Base-by-base conservation (phyloP, 2,888 invertebrate genomes). In the Bugula neritina region DNA sequence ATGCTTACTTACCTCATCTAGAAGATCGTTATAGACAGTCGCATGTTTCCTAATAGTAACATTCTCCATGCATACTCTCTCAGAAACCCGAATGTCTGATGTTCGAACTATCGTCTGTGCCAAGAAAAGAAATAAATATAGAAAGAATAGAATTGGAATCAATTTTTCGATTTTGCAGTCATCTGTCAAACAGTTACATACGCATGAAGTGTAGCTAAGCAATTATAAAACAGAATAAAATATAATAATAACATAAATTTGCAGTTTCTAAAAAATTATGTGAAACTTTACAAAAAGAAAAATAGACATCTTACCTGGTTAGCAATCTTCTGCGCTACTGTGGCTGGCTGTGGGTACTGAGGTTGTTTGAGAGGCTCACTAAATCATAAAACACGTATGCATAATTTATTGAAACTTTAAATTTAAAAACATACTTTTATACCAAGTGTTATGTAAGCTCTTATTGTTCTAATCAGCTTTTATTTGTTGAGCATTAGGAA, bases 1-100 rank as follows among this genome's bases (percentile, higher is more conserved):
- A n/a, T n/a, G n/a, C n/a, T n/a, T n/a, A n/a, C n/a, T n/a, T 74
- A 83, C 83, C 79, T 84, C 83, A 71, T 80, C 82, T 17, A 78
- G 73, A 1, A 84, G 79, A 72, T 84, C 83, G 76, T 84, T 84
- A 76, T 82, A 84, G 69, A 84, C 81, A 1, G 84, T 80, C 23
- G 77, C 74, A 72, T 78, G 78, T 71, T 79, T 77, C 54, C 78
- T 75, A 0, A 84, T 76, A 0, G 81, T 82, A 43, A 83, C 78
- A 21, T 82, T 80, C 5, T 81, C 81, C 76, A 82, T 78, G 74
- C 83, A 81, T 1, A 82, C 79, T 69, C 83, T 74, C 74, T 83
- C 83, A 21, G 84, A 82, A 27, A 83, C 80, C 23, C 83, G 75
- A 27, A 83, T 77, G 76, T 83, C 84, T 35, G 82, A 82, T n/a